Evolutionary conservation across 2,797 vertebrate species (phyloP).

Genomic region (Tiaroga cobitis): DNA sequence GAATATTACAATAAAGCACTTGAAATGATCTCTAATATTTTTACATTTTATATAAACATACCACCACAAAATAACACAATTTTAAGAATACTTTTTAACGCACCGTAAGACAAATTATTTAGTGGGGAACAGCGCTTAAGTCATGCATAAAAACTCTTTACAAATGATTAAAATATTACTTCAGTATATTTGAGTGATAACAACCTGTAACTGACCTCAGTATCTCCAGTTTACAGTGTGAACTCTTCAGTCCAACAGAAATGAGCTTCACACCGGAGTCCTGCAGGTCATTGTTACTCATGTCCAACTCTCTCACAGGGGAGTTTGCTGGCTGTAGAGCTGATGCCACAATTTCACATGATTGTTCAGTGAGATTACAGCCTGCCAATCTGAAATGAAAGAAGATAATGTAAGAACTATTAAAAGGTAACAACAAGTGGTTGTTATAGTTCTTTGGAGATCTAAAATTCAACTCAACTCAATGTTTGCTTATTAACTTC

Average conservation of each 20-base stretch:
- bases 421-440: neutral
- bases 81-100: neutral
- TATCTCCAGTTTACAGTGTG: conserved; percentile 48
- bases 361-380: conserved; percentile 36
- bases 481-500: neutral
- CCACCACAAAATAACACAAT: neutral
- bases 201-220: conserved; percentile 38
- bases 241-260: conserved; percentile 31
- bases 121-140: neutral
- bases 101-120: neutral
- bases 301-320: conserved; percentile 48
- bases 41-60: neutral
- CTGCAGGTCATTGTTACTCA: conserved; percentile 46
- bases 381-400: conserved; percentile 37
- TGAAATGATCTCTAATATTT: neutral
- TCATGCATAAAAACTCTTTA: neutral
- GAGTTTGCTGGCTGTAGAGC: conserved; percentile 45
- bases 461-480: neutral
- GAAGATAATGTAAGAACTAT: neutral
- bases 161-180: neutral
- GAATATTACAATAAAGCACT: neutral
- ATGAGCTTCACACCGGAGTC: conserved; percentile 35
- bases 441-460: neutral
- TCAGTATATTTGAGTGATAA: neutral
- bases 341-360: conserved; percentile 47